Evolutionary conservation across 2,113 vertebrate genomes (phyloP), one percentile per base, ranked within the genome.

Genomic region (Pseudolaguvia tuberculata): DNA sequence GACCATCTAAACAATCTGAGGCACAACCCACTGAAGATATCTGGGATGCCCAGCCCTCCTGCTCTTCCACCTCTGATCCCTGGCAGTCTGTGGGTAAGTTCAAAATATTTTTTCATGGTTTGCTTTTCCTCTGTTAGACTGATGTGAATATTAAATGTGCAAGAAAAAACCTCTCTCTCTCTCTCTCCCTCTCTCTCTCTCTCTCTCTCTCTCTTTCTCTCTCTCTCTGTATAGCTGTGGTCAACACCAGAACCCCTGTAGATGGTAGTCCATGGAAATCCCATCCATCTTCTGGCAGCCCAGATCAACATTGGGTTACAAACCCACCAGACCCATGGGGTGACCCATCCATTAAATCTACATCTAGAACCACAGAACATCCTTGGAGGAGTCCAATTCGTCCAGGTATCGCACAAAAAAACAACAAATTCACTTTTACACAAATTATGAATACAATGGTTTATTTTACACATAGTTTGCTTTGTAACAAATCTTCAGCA

Each of bases 271-370:
- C 88, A 2, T 90, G 89, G 88, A 58, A 48, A 20, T 79, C 77
- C 15, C 85, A 82, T 5, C 80, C 85, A 14, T 45, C 85, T 1
- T 85, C 88, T 57, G 72, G 76, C 27, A 81, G 79, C 29, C 66
- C 80, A 10, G 62, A 86, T 76, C 87, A 88, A 63, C 85, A 86
- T 15, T 91, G 90, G 91, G 85, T 85, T 25, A 80, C 72, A 79
- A 78, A 87, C 62, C 84, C 86, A 71, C 83, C 88, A 9, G 93
- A 93, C 78, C 92, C 90, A 0, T 97, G 94, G 95, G 92, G 94
- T 76, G 85, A 91, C 78, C 86, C 86, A 51, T 90, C 91, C 81
- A 80, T 74, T 65, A 83, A 81, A 53, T 76, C 85, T 56, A 86
- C 84, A 86, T 83, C 90, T 85, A 78, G 62, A 13, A 0, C 85